phyloP scores from a whole-genome alignment of 2,113 vertebrate genomes.

The Nothoprocta perdicaria region DNA sequence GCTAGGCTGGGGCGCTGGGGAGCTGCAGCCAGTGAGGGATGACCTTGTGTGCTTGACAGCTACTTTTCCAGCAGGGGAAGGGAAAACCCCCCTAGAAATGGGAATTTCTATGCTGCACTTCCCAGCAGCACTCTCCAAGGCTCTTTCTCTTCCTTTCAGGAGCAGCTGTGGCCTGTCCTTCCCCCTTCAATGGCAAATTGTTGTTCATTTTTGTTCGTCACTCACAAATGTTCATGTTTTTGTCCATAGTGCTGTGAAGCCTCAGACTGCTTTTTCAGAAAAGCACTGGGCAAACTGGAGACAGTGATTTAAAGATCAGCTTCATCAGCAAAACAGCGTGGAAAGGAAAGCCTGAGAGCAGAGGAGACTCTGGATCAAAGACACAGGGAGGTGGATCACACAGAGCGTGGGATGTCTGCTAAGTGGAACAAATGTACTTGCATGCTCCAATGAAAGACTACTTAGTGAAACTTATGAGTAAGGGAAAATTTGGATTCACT shows the following conservation, averaged over 20 bases:
- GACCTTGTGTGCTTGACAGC: background rate
- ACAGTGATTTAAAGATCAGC: background rate
- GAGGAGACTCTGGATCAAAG: background rate
- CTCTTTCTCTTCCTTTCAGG: background rate
- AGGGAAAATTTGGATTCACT: background rate
- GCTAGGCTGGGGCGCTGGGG: background rate
- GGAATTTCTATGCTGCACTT: background rate
- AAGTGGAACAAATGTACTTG: background rate
- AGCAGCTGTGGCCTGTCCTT: rapidly evolving
- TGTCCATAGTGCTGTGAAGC: background rate
- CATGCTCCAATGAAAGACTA: background rate
- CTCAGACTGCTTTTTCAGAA: background rate
- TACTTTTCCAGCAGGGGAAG: background rate
- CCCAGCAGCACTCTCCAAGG: background rate
- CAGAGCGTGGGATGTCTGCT: background rate
- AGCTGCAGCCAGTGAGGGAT: background rate
- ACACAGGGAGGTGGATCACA: background rate
- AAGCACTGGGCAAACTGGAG: background rate
- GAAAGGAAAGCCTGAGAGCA: background rate
- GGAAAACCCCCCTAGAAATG: background rate
- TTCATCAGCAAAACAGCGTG: background rate
- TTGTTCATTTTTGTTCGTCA: background rate
- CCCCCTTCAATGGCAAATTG: background rate
- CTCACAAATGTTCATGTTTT: background rate
- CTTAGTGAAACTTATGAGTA: background rate